Evolutionary conservation across 2,113 vertebrate species (phyloP).

Genomic region (Carollia perspicillata): DNA sequence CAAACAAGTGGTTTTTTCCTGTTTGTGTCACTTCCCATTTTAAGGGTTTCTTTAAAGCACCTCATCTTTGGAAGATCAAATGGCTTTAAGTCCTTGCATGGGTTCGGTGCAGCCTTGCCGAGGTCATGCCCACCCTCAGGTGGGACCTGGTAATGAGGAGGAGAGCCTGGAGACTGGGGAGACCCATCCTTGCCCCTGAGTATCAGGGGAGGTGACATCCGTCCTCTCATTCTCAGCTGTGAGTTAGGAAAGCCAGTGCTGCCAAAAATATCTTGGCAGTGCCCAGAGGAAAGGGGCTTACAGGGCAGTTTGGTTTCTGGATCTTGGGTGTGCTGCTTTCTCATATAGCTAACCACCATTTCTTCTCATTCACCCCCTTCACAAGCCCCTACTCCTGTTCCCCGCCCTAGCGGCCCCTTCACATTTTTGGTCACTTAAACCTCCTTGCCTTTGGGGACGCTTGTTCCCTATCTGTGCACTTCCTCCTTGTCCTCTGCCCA

Average conservation of each 20-base stretch:
- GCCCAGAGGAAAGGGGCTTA: background rate
- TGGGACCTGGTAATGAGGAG: background rate
- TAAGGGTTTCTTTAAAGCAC: constrained; percentile 51
- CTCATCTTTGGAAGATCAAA: constrained; percentile 38
- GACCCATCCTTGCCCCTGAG: background rate
- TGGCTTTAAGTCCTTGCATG: background rate
- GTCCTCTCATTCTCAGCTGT: background rate
- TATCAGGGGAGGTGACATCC: background rate
- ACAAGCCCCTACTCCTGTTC: background rate
- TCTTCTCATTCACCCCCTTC: background rate
- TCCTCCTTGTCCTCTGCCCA: background rate
- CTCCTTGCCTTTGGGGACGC: background rate
- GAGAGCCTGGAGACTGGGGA: background rate
- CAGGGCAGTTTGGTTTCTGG: background rate
- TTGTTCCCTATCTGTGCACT: background rate
- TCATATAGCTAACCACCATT: background rate
- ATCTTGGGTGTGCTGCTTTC: background rate
- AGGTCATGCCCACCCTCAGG: background rate
- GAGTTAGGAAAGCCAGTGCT: background rate
- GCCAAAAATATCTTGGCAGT: background rate
- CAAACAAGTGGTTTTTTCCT: constrained; percentile 60
- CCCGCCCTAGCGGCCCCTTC: background rate
- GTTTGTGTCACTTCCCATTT: constrained; percentile 22
- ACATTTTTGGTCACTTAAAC: background rate
- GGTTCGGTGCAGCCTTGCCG: background rate